Evolutionary conservation across 2,888 invertebrate species (phyloP).

Genomic region (Rhaphigaster nebulosa): DNA sequence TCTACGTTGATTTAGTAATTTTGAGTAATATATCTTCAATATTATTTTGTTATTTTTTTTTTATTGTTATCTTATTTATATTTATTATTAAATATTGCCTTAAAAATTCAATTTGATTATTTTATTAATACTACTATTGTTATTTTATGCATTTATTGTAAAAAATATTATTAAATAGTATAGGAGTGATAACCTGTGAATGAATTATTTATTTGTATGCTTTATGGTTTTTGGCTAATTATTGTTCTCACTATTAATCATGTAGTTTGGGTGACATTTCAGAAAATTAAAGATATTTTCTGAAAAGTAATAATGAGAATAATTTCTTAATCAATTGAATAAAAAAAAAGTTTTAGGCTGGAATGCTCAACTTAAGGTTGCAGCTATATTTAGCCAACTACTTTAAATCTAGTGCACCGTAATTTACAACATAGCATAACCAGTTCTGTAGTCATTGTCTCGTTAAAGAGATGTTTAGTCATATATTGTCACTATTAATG

Average conservation of each 20-base stretch:
- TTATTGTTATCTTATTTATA: not conserved
- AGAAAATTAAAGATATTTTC: not conserved
- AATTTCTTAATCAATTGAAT: not conserved
- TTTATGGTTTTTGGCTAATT: not conserved
- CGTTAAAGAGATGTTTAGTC: too few relatives aligned
- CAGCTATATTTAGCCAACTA: too few relatives aligned
- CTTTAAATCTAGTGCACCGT: too few relatives aligned
- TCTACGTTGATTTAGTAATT: not conserved
- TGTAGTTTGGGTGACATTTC: not conserved
- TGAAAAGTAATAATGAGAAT: not conserved
- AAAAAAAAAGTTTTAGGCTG: not conserved
- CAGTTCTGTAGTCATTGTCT: too few relatives aligned
- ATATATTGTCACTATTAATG: too few relatives aligned
- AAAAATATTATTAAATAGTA: too few relatives aligned
- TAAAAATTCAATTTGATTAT: not conserved
- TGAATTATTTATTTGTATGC: not conserved
- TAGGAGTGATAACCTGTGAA: too few relatives aligned
- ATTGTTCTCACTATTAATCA: not conserved
- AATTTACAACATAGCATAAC: too few relatives aligned
- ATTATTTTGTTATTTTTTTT: not conserved
- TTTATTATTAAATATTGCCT: not conserved
- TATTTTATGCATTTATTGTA: not conserved
- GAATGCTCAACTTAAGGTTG: not conserved
- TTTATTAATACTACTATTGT: not conserved
- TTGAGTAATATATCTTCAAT: not conserved